A percentile compares a stretch with the other conserved stretches of the same genome.
phyloP scores from a whole-genome alignment of 1,140 invertebrate genomes.

The Olivierus martensii region DNA sequence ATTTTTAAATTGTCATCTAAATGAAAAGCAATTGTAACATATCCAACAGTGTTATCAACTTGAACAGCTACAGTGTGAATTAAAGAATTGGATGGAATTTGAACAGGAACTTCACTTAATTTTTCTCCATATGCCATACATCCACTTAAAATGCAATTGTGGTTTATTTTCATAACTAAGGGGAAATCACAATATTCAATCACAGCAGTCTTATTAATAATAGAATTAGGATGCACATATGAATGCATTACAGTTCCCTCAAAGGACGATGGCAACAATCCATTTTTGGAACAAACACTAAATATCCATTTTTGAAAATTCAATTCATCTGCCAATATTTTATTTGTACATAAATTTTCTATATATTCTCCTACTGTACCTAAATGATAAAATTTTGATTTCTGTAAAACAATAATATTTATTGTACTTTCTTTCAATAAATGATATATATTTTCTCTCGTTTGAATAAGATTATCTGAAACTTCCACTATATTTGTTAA shows the following conservation, averaged over 20 bases:
- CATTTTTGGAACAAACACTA: not conserved
- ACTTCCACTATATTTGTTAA: conserved; percentile 25
- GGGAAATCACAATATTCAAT: conserved; percentile 33
- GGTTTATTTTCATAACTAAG: conserved; percentile 22
- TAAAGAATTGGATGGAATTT: conserved; percentile 27
- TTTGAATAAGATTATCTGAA: conserved; percentile 14
- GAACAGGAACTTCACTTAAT: conserved; percentile 2
- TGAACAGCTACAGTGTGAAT: conserved; percentile 31
- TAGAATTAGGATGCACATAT: conserved; percentile 4
- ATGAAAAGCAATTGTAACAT: conserved; percentile 31
- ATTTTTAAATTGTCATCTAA: conserved; percentile 33
- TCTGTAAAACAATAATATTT: conserved; percentile 29
- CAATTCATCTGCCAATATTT: conserved; percentile 24
- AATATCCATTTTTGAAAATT: conserved; percentile 11
- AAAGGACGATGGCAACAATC: conserved; percentile 2
- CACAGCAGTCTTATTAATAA: conserved; percentile 17
- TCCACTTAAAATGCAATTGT: conserved; percentile 31
- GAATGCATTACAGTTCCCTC: conserved; percentile 12
- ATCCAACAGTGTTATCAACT: conserved; percentile 16
- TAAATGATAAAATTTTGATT: conserved; percentile 36
- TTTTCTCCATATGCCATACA: not conserved
- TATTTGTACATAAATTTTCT: conserved; percentile 26
- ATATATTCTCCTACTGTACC: conserved; percentile 36
- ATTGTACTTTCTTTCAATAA: conserved; percentile 25
- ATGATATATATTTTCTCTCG: conserved; percentile 23